Conservation (phyloP, 2,113 vertebrate species). For the Orthochromis malagaraziensis region DNA sequence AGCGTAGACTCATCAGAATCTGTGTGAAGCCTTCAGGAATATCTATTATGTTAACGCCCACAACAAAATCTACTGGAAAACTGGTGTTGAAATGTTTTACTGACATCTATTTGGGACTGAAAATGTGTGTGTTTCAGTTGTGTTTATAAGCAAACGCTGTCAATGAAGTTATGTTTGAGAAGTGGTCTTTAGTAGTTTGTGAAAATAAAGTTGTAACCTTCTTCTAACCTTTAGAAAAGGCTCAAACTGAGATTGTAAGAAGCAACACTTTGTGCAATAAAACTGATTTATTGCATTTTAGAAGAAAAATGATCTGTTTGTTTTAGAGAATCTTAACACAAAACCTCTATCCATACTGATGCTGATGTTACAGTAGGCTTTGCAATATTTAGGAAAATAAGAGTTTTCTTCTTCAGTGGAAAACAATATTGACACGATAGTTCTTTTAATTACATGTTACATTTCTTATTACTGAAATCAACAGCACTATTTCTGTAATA, state of each 20-base stretch:
- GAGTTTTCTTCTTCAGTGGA: neutral
- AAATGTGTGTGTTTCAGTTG: neutral
- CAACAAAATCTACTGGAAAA: neutral
- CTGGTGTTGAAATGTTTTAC: neutral
- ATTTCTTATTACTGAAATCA: neutral
- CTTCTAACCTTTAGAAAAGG: neutral
- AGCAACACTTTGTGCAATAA: neutral
- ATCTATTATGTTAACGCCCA: neutral
- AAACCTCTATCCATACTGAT: neutral
- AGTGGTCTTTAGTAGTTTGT: neutral
- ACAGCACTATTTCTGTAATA: neutral
- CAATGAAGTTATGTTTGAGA: neutral
- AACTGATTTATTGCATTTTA: neutral
- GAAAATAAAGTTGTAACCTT: neutral
- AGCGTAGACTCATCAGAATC: neutral
- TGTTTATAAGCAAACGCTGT: neutral
- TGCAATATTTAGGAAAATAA: neutral
- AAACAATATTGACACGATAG: neutral
- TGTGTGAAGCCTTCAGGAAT: neutral
- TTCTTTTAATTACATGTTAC: neutral
- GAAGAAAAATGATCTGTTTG: neutral
- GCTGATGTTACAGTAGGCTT: neutral
- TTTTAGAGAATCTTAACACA: neutral
- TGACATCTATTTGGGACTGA: neutral
- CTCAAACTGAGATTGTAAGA: neutral